Conservation (phyloP, 2,113 vertebrate species). For the Atherinomorus stipes region DNA sequence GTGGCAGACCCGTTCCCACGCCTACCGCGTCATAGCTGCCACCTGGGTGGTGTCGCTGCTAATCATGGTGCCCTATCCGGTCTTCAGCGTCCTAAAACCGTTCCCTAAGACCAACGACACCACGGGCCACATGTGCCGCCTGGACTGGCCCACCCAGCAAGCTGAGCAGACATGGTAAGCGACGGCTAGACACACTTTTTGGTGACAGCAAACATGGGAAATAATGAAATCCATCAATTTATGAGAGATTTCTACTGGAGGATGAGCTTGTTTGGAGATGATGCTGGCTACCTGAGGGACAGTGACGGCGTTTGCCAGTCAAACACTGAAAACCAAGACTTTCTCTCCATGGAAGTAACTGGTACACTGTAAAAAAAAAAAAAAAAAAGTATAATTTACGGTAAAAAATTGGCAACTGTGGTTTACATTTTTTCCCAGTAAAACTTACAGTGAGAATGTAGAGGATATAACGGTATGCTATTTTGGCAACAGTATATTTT, state of each 20-base stretch:
- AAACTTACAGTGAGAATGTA: too few species aligned
- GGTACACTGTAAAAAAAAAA: too few species aligned
- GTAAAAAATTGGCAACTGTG: too few species aligned
- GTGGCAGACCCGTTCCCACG: slow-evolving; percentile 96
- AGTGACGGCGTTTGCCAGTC: slow-evolving; percentile 7
- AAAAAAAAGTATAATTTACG: too few species aligned
- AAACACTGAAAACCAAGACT: not conserved
- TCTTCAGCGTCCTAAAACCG: slow-evolving; percentile 83
- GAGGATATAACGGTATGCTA: too few species aligned
- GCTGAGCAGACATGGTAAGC: slow-evolving; percentile 91
- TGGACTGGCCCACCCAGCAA: slow-evolving; percentile 84
- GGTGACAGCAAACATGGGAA: not conserved
- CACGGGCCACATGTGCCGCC: slow-evolving; percentile 83
- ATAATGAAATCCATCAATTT: not conserved
- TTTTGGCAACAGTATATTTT: too few species aligned
- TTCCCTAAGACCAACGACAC: slow-evolving; percentile 72
- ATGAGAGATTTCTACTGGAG: not conserved
- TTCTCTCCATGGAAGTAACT: not conserved
- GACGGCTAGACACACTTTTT: too few species aligned
- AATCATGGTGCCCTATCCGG: slow-evolving; percentile 92
- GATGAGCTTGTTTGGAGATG: not conserved
- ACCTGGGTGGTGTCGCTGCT: slow-evolving; percentile 90
- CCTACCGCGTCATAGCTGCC: slow-evolving; percentile 89
- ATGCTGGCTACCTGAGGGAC: not conserved
- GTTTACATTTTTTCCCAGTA: too few species aligned